These are phyloP conservation scores for Apodemia duryi DNA, from an alignment of 2,888 invertebrate species.

Conservation along the genomic window DNA sequence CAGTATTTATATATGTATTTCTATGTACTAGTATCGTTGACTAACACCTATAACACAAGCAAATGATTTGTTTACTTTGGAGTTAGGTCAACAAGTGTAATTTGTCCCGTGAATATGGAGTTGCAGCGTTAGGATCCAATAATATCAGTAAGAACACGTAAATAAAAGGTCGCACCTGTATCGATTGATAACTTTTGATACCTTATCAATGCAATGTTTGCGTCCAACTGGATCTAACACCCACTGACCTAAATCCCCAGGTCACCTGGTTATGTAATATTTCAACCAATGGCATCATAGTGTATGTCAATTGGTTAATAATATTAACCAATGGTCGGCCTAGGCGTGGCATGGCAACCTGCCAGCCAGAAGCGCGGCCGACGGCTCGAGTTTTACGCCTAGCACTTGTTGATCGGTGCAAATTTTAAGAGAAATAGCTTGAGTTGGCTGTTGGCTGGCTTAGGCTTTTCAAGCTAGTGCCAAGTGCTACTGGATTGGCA, in stretches of 20 bases:
- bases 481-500: constrained; percentile 7
- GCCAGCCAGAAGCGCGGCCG: constrained; percentile 53
- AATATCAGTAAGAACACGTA: background rate
- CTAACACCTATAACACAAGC: too few species aligned
- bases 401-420: constrained; percentile 60
- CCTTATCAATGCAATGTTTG: constrained; percentile 10
- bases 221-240: constrained; percentile 21
- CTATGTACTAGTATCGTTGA: too few species aligned
- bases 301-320: constrained; percentile 75
- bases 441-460: constrained; percentile 11
- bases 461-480: constrained; percentile 11
- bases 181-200: constrained; percentile 6
- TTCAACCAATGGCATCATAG: constrained; percentile 65
- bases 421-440: constrained; percentile 17
- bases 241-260: constrained; percentile 60
- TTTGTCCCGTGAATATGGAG: background rate
- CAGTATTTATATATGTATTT: too few species aligned
- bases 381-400: constrained; percentile 56
- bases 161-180: background rate
- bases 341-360: constrained; percentile 76
- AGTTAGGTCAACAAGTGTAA: too few species aligned
- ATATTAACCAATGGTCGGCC: constrained; percentile 75
- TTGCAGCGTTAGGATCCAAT: background rate
- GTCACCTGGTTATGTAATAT: constrained; percentile 53
- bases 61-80: too few species aligned